Percentiles rank a stretch among this genome's conserved stretches.
Evolutionary conservation across 2,888 invertebrate genomes (phyloP).

Genomic region (Sarcophaga rosellei): DNA sequence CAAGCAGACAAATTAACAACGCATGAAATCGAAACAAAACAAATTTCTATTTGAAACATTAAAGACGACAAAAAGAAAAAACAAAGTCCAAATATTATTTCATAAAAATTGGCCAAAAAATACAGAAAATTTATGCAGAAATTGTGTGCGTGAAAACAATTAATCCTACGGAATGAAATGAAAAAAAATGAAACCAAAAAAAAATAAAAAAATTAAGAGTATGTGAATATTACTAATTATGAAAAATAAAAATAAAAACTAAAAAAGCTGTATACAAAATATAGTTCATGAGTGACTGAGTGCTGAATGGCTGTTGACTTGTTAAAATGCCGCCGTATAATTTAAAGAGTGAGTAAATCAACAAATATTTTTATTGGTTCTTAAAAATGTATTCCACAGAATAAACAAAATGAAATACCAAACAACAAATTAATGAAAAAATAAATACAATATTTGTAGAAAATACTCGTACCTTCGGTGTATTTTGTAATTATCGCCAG

Average conservation of each 20-base stretch:
- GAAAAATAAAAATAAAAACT: not conserved
- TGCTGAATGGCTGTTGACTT: slow-evolving; percentile 19
- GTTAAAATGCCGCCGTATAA: slow-evolving; percentile 4
- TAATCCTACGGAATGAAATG: slow-evolving; percentile 38
- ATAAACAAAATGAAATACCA: slow-evolving; percentile 5
- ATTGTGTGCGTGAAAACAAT: slow-evolving; percentile 71
- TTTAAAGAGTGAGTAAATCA: slow-evolving; percentile 10
- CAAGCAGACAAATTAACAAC: not conserved
- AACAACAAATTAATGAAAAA: not conserved
- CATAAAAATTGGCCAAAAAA: slow-evolving; percentile 34
- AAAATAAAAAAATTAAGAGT: slow-evolving; percentile 25
- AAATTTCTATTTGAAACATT: not conserved
- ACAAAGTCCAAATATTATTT: too few relatives aligned
- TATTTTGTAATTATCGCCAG: not conserved
- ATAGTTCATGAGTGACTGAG: not conserved
- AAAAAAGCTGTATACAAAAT: not conserved
- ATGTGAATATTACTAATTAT: slow-evolving; percentile 8
- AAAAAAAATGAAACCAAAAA: slow-evolving; percentile 5
- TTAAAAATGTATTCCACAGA: not conserved
- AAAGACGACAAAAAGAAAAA: slow-evolving; percentile 6
- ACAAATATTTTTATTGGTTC: slow-evolving; percentile 5
- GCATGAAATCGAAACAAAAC: too few relatives aligned
- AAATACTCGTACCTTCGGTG: too few relatives aligned
- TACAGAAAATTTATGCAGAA: slow-evolving; percentile 68
- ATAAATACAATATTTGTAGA: not conserved